Evolutionary conservation across 2,113 vertebrate genomes (phyloP).

Genomic region (Abramis brama): DNA sequence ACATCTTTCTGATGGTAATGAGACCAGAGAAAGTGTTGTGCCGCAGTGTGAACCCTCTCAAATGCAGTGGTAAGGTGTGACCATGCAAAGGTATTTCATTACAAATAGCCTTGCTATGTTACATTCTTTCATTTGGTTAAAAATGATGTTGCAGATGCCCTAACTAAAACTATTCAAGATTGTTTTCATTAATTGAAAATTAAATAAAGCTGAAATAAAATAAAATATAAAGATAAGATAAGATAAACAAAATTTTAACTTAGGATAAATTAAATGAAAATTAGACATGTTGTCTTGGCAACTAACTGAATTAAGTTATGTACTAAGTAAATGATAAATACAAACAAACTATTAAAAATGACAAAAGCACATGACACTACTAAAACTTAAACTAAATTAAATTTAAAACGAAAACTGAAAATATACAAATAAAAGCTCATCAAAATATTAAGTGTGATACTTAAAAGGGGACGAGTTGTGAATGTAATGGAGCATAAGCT

Average conservation of each 20-base stretch:
- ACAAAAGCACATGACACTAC: neutral
- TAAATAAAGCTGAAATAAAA: neutral
- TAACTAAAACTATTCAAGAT: neutral
- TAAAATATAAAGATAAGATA: neutral
- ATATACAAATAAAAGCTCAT: neutral
- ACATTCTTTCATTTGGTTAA: neutral
- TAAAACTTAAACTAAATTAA: neutral
- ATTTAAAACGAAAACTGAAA: neutral
- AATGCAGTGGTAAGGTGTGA: constrained; percentile 24
- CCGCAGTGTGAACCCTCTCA: constrained; percentile 17
- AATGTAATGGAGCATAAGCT: neutral
- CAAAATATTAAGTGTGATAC: neutral
- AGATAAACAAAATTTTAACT: neutral
- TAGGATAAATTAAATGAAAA: neutral
- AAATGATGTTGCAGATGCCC: neutral
- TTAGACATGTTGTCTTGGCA: too few relatives aligned
- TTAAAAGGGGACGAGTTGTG: neutral
- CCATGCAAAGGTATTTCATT: constrained; percentile 32
- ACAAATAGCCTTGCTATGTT: neutral
- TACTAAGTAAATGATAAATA: neutral
- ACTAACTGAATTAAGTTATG: neutral
- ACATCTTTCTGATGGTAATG: constrained; percentile 45
- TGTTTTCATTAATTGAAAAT: neutral
- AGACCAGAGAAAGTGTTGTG: constrained; percentile 32
- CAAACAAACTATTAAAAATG: neutral